These are phyloP conservation scores for Dendrolimus punctatus DNA, from an alignment of 1,140 invertebrate species.

Conservation along the genomic window DNA sequence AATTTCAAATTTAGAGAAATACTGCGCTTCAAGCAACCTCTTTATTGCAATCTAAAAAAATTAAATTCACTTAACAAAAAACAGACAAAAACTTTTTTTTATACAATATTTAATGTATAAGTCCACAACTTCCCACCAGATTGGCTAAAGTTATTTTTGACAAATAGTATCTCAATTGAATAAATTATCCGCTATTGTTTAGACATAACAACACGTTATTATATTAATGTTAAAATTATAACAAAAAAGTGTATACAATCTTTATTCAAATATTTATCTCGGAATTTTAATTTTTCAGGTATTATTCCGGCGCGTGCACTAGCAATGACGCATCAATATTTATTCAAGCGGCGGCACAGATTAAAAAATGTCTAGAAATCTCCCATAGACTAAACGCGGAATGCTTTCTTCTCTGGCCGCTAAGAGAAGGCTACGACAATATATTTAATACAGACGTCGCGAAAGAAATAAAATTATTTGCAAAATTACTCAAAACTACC, in stretches of 20 bases:
- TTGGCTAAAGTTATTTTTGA: no score
- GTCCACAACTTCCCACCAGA: no score
- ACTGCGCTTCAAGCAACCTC: no score
- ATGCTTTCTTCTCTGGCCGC: slow-evolving; percentile 76
- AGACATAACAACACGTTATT: no score
- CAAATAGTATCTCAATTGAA: no score
- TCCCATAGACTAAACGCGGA: slow-evolving; percentile 75
- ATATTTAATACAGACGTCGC: slow-evolving; percentile 75
- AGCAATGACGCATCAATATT: slow-evolving; percentile 74
- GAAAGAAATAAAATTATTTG: slow-evolving; percentile 75
- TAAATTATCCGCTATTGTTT: no score
- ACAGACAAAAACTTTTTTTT: no score
- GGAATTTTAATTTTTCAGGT: slow-evolving; percentile 46
- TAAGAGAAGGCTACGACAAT: slow-evolving; percentile 75
- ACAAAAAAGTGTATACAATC: background rate
- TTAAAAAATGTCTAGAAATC: slow-evolving; percentile 78
- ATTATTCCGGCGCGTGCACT: slow-evolving; percentile 75
- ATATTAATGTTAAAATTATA: background rate
- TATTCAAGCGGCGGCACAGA: slow-evolving; percentile 75
- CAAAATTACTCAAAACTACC: slow-evolving; percentile 75
- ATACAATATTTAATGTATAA: no score
- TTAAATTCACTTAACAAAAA: no score
- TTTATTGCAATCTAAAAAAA: no score
- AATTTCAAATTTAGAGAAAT: no score
- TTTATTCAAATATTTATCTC: background rate